Evolutionary conservation across 1,140 invertebrate genomes (phyloP).

Genomic region (Helicoverpa armigera): DNA sequence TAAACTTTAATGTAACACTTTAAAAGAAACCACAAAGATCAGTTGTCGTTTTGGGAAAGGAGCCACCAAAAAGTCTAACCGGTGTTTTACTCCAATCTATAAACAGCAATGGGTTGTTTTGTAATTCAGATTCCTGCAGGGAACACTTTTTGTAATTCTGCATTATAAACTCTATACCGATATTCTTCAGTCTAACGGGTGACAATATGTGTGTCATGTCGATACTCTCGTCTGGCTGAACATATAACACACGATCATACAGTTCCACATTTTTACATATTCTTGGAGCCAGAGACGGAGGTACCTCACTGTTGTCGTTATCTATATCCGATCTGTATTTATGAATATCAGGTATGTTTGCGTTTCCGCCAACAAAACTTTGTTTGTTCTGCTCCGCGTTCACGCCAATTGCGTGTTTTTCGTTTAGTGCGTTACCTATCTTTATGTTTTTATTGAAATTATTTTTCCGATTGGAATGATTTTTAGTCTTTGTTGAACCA

Average conservation of each 20-base stretch:
- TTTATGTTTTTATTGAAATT: slow-evolving; percentile 77
- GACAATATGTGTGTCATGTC: slow-evolving; percentile 72
- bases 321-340: slow-evolving; percentile 79
- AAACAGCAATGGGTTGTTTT: slow-evolving; percentile 70
- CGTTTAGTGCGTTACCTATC: slow-evolving; percentile 80
- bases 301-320: slow-evolving; percentile 61
- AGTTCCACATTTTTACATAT: slow-evolving; percentile 73
- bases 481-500: not conserved
- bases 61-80: slow-evolving; percentile 87
- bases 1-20: slow-evolving; percentile 18
- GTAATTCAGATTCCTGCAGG: slow-evolving; percentile 63
- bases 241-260: slow-evolving; percentile 67
- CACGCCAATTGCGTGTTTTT: slow-evolving; percentile 68
- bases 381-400: slow-evolving; percentile 70
- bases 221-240: slow-evolving; percentile 75
- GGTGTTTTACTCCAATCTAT: slow-evolving; percentile 88
- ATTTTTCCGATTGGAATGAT: slow-evolving; percentile 32
- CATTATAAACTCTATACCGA: slow-evolving; percentile 73
- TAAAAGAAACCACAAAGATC: slow-evolving; percentile 86
- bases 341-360: slow-evolving; percentile 75
- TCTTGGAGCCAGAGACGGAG: slow-evolving; percentile 70
- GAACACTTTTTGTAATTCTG: slow-evolving; percentile 80
- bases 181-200: slow-evolving; percentile 70
- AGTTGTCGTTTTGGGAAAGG: slow-evolving; percentile 83
- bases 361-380: slow-evolving; percentile 74